Conservation (phyloP, 1,140 invertebrate species). For the Drosophila pallidifrons region DNA sequence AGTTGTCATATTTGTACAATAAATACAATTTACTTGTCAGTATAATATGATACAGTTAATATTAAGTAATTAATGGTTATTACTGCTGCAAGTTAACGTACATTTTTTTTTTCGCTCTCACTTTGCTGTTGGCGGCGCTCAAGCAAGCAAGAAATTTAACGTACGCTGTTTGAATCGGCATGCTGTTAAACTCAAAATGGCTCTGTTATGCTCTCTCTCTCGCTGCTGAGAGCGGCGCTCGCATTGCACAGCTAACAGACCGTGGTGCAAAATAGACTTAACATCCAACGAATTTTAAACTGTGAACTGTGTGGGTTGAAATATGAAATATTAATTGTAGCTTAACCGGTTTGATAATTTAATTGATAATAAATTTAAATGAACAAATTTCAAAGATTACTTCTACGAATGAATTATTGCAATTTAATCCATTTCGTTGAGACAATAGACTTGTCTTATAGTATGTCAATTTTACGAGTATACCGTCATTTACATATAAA, state of each 20-base stretch:
- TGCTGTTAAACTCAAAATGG: conserved; percentile 22
- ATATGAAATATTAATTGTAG: background rate
- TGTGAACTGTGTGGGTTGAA: background rate
- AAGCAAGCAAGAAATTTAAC: conserved; percentile 18
- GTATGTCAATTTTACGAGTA: conserved; percentile 6
- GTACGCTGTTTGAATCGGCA: conserved; percentile 16
- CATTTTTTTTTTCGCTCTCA: background rate
- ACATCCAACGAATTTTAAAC: background rate
- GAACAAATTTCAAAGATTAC: background rate
- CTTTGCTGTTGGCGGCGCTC: background rate
- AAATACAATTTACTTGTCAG: conserved; percentile 2
- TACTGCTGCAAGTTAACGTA: background rate
- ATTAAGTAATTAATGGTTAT: background rate
- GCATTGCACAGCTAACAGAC: conserved; percentile 4
- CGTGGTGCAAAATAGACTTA: conserved; percentile 11
- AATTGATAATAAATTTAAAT: background rate
- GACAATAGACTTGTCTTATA: conserved; percentile 10
- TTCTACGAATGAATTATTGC: background rate
- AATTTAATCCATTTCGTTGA: background rate
- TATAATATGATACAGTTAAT: background rate
- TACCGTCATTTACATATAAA: conserved; percentile 38
- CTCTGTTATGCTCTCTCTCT: conserved; percentile 40
- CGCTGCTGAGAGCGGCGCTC: conserved; percentile 15
- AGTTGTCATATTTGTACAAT: conserved; percentile 11
- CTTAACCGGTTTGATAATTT: background rate